Evolutionary conservation across 2,888 invertebrate species (phyloP).

Genomic region (Ryuthela nishihirai): DNA sequence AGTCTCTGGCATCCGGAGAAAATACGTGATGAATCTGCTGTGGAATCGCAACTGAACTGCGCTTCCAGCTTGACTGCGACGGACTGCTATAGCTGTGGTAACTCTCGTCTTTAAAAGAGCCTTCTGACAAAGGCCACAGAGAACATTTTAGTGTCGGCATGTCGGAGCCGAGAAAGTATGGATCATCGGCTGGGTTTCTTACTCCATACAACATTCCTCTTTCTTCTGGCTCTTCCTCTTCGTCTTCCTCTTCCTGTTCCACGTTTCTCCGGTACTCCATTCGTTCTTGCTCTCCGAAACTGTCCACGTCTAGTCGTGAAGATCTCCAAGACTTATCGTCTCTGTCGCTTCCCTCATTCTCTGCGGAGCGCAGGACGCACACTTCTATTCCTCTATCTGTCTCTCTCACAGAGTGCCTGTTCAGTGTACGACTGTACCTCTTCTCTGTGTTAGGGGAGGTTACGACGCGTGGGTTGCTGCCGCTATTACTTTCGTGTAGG

Average conservation of each 20-base stretch:
- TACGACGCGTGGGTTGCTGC: conserved; percentile 3
- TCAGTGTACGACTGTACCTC: conserved; percentile 24
- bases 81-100: conserved; percentile 37
- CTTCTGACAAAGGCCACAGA: conserved; percentile 33
- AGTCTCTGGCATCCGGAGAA: conserved; percentile 41
- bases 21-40: conserved; percentile 35
- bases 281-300: conserved; percentile 1
- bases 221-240: conserved; percentile 9
- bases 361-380: conserved; percentile 14
- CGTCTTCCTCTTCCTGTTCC: conserved; percentile 19
- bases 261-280: conserved; percentile 21
- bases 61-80: conserved; percentile 34
- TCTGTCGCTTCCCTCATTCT: conserved; percentile 7
- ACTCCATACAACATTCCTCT: conserved; percentile 31
- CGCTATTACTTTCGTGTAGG: conserved; percentile 21
- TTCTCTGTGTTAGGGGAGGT: conserved; percentile 22
- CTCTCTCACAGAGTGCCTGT: conserved; percentile 26
- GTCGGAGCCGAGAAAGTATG: conserved; percentile 25
- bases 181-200: conserved; percentile 19
- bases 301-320: background rate
- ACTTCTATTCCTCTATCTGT: conserved; percentile 31
- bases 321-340: conserved; percentile 19
- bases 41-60: conserved; percentile 24
- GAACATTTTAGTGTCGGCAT: conserved; percentile 30
- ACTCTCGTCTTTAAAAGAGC: conserved; percentile 35